Evolutionary conservation across 2,797 vertebrate species (phyloP).

Genomic region (Dendrocincla fuliginosa): DNA sequence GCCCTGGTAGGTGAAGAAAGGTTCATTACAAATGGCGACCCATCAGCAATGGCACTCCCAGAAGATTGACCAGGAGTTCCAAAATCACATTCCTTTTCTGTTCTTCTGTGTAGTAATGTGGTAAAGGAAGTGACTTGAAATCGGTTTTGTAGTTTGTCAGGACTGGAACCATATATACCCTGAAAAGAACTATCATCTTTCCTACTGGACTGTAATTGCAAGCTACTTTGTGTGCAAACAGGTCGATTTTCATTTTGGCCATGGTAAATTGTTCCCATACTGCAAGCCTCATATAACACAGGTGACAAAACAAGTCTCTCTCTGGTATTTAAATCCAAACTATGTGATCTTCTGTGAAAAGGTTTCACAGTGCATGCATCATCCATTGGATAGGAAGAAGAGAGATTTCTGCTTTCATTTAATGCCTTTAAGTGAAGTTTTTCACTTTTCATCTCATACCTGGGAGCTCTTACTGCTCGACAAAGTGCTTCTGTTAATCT

Average conservation of each 20-base stretch:
- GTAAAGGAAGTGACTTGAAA: conserved; percentile 47
- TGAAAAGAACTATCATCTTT: conserved; percentile 40
- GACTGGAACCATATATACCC: conserved; percentile 20
- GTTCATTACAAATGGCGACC: conserved; percentile 47
- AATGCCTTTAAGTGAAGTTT: conserved; percentile 53
- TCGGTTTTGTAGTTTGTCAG: conserved; percentile 39
- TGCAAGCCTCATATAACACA: conserved; percentile 48
- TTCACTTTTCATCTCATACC: conserved; percentile 54
- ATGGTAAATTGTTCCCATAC: background rate
- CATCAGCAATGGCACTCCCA: conserved; percentile 9
- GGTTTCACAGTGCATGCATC: conserved; percentile 65
- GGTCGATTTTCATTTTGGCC: conserved; percentile 57
- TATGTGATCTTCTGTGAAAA: conserved; percentile 77
- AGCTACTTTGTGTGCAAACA: background rate
- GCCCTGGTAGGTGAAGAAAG: conserved; percentile 46
- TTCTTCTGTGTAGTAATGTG: conserved; percentile 59
- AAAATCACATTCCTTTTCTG: conserved; percentile 56
- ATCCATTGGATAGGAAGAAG: conserved; percentile 57
- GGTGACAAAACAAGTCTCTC: conserved; percentile 62
- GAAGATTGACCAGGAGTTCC: conserved; percentile 44
- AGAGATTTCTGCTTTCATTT: conserved; percentile 60
- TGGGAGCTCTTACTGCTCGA: conserved; percentile 71
- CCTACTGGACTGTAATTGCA: conserved; percentile 34
- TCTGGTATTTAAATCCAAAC: conserved; percentile 76
- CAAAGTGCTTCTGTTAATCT: conserved; percentile 74